phyloP scores from a whole-genome alignment of 2,888 invertebrate genomes.

The Calliphora vomitoria region DNA sequence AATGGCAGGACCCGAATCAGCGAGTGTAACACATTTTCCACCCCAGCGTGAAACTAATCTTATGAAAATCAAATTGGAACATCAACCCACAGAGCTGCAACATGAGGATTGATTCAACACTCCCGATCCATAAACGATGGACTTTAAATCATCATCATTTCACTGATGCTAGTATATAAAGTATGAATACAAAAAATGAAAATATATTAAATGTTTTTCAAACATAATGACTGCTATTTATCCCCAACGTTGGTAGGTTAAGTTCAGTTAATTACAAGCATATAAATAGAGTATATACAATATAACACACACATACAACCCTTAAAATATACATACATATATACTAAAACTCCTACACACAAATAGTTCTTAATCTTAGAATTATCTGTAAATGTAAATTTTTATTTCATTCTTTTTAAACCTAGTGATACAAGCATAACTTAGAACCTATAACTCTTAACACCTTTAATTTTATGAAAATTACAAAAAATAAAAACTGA shows the following conservation, averaged over 20 bases:
- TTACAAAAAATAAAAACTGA: no score
- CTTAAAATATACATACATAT: constrained; percentile 50
- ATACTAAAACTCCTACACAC: neutral
- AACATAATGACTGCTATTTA: constrained; percentile 81
- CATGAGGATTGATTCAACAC: constrained; percentile 81
- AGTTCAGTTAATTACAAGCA: constrained; percentile 61
- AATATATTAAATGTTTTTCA: constrained; percentile 35
- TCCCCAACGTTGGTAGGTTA: constrained; percentile 80
- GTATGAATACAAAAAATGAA: constrained; percentile 6
- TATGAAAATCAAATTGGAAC: constrained; percentile 83
- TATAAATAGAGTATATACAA: constrained; percentile 46
- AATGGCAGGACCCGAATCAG: constrained; percentile 79
- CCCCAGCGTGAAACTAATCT: constrained; percentile 80
- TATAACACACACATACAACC: constrained; percentile 56
- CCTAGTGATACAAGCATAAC: neutral
- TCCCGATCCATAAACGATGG: neutral
- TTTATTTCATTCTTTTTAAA: neutral
- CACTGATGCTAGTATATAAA: neutral
- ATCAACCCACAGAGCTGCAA: constrained; percentile 82
- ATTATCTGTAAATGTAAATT: neutral
- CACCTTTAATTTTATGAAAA: neutral
- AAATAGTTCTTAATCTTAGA: constrained; percentile 26
- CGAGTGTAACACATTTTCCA: constrained; percentile 76
- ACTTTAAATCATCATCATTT: constrained; percentile 27
- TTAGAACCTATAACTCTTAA: neutral